Base-by-base conservation (phyloP, 2,797 vertebrate genomes). In the Melanotaenia maccullochi region DNA sequence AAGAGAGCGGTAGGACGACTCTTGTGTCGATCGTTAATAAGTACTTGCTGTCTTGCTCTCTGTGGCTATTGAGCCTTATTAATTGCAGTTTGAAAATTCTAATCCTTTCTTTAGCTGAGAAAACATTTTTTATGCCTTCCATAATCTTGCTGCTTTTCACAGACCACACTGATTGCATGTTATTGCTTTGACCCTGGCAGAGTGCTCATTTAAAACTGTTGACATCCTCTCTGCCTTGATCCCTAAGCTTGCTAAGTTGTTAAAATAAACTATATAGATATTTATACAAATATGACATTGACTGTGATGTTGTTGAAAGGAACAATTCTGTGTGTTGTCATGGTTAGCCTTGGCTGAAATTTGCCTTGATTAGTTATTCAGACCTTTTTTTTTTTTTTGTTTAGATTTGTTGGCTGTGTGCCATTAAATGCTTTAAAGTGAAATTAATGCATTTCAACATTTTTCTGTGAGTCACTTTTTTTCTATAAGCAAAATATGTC, bases 101-200 rank as follows among this genome's bases (percentile, higher is more conserved):
- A 85, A 90, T 86, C 84, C 81, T 81, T 81, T 56, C 63, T 75
- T 74, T 54, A 73, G 78, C 84, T 68, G 76, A 84, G 75, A 58
- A 83, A 83, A 65, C 59, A 54, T 64, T 73, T 75, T 78, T 61
- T 72, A 42, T 42, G 47, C 60, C 64, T 54, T 25, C 33, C 55
- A 56, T 82, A 83, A 90, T 88, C 76, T 78, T 68, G n/a, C 52
- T 66, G 58, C 67, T 52, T 81, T 71, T 75, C 55, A 35, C n/a
- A 64, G 77, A 73, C 73, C 76, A 54, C 14, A 8, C 61, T 82
- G 81, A 84, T 79, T 77, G 65, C 68, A 55, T 84, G 67, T 87
- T 84, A 44, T 78, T 60, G 66, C 77, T 87, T 76, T 89, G 85
- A 92, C 87, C 85, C 75, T 40, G 36, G 61, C 65, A 60, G 70